Base-by-base conservation (phyloP, 1,140 invertebrate species). In the Apis mellifera region DNA sequence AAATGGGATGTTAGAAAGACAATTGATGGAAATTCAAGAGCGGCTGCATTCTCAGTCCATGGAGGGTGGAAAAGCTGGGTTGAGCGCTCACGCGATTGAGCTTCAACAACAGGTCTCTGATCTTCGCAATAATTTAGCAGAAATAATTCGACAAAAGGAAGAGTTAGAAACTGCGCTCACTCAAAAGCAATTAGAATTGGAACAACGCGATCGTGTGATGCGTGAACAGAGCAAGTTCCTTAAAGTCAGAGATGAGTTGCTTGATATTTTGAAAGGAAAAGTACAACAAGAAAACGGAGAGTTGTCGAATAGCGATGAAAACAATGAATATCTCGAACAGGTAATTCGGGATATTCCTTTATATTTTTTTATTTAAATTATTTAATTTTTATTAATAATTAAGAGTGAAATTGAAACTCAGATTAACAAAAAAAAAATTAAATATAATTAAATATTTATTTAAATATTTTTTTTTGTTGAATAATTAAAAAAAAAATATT, bases 201-300 rank as follows among this genome's bases (percentile, higher is more conserved):
- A 95, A 74, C 93, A 95, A 66, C 94, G 95, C 76, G 94, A 95
- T 76, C 93, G 94, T 57, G 92, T 94, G 59, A 92, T 95, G 87
- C 91, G 92, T 71, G 93, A 94, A 77, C 95, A 95, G 86, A 93
- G 92, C 91, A 94, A 94, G 85, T 91, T 94, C 72, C 92, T 95
- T 52, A 95, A 95, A 92, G 92, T 94, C 12, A 92, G 94, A 13
- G 94, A 95, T 62, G 95, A 95, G 21, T 11, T 89, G 23, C 54
- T 88, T n/a, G 60, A 55, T 1, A 48, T 86, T 60, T 88, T 95
- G 75, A 95, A 86, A n/a, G 74, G 77, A 26, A 85, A 79, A 9
- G 42, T 11, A 1, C n/a, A 64, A 8, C 76, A 84, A 3, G 59
- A 77, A 21, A 84, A 79, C 7, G 76, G 42, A 52, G 81, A 79